Conservation (phyloP, 2,113 vertebrate genomes). For the Haemorhous mexicanus region DNA sequence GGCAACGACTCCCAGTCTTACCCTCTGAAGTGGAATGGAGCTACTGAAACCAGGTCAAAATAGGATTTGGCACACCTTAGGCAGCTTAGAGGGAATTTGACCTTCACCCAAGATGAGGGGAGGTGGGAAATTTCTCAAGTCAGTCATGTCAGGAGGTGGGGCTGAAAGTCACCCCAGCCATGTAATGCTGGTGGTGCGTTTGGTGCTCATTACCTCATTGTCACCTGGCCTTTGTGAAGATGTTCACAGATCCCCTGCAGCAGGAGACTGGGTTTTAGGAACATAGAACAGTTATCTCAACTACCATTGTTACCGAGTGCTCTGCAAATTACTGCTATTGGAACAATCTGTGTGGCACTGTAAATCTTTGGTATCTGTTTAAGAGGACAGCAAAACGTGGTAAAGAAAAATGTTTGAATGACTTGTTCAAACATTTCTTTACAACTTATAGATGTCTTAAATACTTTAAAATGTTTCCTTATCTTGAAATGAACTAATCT, state of each 20-base stretch:
- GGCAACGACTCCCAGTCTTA: neutral
- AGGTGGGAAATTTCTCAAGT: neutral
- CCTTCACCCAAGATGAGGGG: neutral
- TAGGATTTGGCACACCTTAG: neutral
- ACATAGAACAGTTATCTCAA: neutral
- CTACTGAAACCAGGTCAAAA: neutral
- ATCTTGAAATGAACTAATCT: neutral
- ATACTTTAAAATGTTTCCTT: neutral
- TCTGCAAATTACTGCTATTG: neutral
- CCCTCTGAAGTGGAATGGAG: neutral
- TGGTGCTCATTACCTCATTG: neutral
- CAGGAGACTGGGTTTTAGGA: neutral
- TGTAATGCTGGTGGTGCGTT: rapidly evolving
- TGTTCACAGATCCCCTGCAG: neutral
- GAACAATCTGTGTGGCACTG: neutral
- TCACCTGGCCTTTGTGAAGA: neutral
- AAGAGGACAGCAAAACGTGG: neutral
- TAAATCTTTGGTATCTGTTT: neutral
- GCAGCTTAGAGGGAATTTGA: neutral
- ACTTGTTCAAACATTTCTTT: neutral
- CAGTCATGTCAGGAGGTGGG: neutral
- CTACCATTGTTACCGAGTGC: neutral
- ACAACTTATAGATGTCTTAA: neutral
- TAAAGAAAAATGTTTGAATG: neutral
- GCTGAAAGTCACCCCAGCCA: neutral